Conservation (phyloP, 2,113 vertebrate species). For the Struthio camelus region DNA sequence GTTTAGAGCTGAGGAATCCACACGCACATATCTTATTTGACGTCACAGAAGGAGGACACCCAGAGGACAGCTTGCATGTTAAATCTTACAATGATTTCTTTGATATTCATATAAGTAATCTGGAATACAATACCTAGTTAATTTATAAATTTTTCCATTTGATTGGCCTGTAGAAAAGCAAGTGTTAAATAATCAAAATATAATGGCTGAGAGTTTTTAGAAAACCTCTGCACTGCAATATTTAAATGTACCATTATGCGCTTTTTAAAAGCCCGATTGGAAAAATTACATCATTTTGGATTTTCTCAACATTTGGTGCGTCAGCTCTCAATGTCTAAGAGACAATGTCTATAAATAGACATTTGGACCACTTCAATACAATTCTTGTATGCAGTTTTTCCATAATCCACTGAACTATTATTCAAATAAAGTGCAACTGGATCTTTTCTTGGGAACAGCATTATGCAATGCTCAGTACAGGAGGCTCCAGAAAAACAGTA, state of each 20-base stretch:
- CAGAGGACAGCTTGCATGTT: neutral
- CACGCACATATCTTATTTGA: fast-evolving
- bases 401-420: slow-evolving; percentile 35
- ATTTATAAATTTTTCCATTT: neutral
- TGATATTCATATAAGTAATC: neutral
- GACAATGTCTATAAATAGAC: slow-evolving; percentile 61
- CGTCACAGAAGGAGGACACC: neutral
- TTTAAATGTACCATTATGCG: slow-evolving; percentile 11
- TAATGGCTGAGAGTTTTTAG: neutral
- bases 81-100: neutral
- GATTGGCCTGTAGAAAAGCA: neutral
- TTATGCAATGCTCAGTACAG: slow-evolving; percentile 30
- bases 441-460: slow-evolving; percentile 18
- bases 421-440: slow-evolving; percentile 29
- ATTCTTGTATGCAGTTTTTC: slow-evolving; percentile 44
- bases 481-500: slow-evolving; percentile 29
- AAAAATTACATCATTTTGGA: slow-evolving; percentile 59
- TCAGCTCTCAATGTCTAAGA: slow-evolving; percentile 29
- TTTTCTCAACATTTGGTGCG: slow-evolving; percentile 35
- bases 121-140: neutral
- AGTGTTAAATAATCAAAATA: neutral
- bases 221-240: neutral
- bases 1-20: neutral
- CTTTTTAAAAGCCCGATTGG: slow-evolving; percentile 43
- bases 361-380: slow-evolving; percentile 51